Conservation (phyloP, 2,113 vertebrate genomes). For the Isurus oxyrinchus region DNA sequence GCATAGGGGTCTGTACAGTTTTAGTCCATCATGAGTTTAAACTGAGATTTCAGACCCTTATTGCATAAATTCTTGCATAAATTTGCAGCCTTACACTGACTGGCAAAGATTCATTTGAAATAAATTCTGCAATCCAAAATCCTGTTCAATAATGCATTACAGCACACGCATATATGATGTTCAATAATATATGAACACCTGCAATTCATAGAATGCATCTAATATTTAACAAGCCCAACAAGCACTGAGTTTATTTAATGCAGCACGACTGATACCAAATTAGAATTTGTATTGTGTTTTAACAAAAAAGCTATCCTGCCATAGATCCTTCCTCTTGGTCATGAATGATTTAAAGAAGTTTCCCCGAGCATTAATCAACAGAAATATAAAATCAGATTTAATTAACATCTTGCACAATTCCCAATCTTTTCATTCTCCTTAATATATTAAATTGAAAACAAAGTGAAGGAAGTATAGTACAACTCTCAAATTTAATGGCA, state of each 20-base stretch:
- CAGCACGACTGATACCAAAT: background rate
- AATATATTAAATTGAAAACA: background rate
- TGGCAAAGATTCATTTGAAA: background rate
- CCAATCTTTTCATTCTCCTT: background rate
- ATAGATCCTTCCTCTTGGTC: background rate
- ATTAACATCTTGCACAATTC: background rate
- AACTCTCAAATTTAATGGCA: background rate
- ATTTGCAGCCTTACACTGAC: background rate
- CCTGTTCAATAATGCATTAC: slow-evolving; percentile 7
- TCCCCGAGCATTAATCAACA: background rate
- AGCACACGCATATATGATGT: background rate
- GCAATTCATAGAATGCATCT: background rate
- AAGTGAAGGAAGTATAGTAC: no score
- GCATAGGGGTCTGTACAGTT: background rate
- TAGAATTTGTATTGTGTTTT: no score
- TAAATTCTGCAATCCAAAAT: background rate
- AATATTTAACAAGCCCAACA: background rate
- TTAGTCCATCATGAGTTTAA: background rate
- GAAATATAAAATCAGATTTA: background rate
- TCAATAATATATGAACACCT: background rate
- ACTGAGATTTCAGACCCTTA: background rate
- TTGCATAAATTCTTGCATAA: background rate
- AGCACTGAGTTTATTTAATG: background rate
- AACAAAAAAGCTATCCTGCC: background rate
- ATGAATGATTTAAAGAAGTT: slow-evolving; percentile 9